Evolutionary conservation across 1,140 invertebrate species (phyloP).

Genomic region (Drosophila teissieri): DNA sequence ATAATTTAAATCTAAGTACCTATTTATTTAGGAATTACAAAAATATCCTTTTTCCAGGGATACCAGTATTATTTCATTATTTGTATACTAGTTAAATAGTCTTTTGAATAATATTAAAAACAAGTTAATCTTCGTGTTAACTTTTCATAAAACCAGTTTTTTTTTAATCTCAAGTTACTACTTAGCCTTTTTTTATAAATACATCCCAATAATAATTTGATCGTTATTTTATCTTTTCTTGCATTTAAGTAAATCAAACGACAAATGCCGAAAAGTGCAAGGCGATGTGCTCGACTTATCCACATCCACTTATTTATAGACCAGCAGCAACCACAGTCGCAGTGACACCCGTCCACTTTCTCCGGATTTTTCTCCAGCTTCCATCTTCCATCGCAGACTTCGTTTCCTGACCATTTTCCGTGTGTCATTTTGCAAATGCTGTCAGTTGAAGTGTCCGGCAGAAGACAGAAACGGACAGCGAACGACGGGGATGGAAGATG

Average conservation of each 20-base stretch:
- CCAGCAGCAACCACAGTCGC: constrained; percentile 25
- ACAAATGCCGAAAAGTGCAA: neutral
- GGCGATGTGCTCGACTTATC: constrained; percentile 11
- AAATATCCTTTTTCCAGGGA: no score
- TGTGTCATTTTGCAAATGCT: constrained; percentile 75
- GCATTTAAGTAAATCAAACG: neutral
- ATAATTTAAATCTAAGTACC: no score
- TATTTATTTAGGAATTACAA: no score
- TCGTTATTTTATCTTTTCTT: neutral
- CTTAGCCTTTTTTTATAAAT: no score
- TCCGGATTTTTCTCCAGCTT: constrained; percentile 10
- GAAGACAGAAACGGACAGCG: constrained; percentile 3
- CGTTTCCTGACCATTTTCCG: constrained; percentile 50
- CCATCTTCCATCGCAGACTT: constrained; percentile 24
- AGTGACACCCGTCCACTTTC: constrained; percentile 22
- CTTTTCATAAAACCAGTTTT: no score
- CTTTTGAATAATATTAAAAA: no score
- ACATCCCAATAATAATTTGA: neutral
- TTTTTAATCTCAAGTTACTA: no score
- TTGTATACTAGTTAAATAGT: no score
- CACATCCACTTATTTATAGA: constrained; percentile 20
- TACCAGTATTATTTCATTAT: no score
- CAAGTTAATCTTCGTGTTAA: no score
- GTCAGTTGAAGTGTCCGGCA: constrained; percentile 64
- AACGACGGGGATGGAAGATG: constrained; percentile 8